Conservation (phyloP, 2,113 vertebrate genomes). For the Elephas maximus region DNA sequence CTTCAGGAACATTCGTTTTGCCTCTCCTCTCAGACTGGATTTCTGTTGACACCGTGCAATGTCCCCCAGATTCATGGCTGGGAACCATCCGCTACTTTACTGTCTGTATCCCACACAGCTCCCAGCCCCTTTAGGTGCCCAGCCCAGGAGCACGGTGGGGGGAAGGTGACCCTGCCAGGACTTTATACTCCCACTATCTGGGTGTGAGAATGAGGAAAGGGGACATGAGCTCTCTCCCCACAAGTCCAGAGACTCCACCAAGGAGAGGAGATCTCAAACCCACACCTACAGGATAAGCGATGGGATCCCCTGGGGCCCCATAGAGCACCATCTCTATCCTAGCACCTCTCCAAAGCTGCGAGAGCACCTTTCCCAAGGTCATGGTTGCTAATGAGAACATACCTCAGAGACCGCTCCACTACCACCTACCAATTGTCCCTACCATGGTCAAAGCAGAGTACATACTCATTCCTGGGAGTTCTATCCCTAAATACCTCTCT, state of each 20-base stretch:
- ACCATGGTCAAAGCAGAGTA: neutral
- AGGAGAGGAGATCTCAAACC: neutral
- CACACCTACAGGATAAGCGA: neutral
- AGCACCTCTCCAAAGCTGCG: neutral
- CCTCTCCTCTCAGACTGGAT: neutral
- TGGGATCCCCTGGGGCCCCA: neutral
- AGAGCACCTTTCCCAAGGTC: neutral
- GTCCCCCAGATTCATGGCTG: neutral
- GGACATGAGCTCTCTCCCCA: neutral
- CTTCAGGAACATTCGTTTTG: neutral
- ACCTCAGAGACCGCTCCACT: neutral
- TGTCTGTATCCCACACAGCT: neutral
- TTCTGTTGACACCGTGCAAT: neutral
- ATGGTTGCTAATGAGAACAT: neutral
- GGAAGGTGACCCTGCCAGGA: neutral
- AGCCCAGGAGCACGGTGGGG: neutral
- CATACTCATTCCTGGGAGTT: neutral
- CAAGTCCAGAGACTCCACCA: neutral
- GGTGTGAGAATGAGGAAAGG: neutral
- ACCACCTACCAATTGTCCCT: neutral
- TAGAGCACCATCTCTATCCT: neutral
- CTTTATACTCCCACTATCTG: neutral
- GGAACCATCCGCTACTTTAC: neutral
- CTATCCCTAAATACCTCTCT: neutral
- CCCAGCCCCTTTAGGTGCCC: neutral